phyloP scores from a whole-genome alignment of 1,140 invertebrate species.

The Cephus cinctus region DNA sequence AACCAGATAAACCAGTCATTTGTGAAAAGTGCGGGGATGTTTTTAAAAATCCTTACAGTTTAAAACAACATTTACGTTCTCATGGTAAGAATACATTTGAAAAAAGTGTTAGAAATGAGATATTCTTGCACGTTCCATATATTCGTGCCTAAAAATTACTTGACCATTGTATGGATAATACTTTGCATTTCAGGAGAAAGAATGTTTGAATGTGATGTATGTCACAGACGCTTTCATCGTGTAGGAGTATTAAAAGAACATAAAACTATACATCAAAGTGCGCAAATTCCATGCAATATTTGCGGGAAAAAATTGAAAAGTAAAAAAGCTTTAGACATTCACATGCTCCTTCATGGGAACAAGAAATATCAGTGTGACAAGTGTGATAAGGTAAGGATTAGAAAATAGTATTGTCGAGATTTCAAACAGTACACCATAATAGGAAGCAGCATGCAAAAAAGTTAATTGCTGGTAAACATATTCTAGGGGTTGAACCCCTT shows the following conservation, averaged over 20 bases:
- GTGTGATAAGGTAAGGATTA: slow-evolving; percentile 53
- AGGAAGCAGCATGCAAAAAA: no score
- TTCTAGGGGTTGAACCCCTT: no score
- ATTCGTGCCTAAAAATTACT: slow-evolving; percentile 1
- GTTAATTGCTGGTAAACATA: no score
- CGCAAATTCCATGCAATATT: slow-evolving; percentile 46
- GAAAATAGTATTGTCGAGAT: no score
- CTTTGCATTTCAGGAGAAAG: slow-evolving; percentile 47
- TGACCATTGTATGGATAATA: background rate
- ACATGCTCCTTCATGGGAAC: slow-evolving; percentile 39
- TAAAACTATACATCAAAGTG: slow-evolving; percentile 47
- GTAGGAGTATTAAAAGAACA: slow-evolving; percentile 53
- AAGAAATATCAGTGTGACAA: slow-evolving; percentile 50
- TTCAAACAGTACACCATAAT: no score
- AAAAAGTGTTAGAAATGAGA: background rate
- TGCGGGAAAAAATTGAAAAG: slow-evolving; percentile 55
- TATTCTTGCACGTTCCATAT: no score
- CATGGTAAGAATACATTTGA: slow-evolving; percentile 19
- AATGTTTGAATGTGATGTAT: slow-evolving; percentile 49
- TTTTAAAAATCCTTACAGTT: slow-evolving; percentile 34
- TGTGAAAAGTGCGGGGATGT: slow-evolving; percentile 41
- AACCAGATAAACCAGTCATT: slow-evolving; percentile 17
- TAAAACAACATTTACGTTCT: slow-evolving; percentile 36
- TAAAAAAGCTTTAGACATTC: slow-evolving; percentile 54
- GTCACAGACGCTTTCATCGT: slow-evolving; percentile 55